These are phyloP conservation scores for Melipona beecheii DNA, from an alignment of 2,888 invertebrate genomes.

Conservation along the genomic window DNA sequence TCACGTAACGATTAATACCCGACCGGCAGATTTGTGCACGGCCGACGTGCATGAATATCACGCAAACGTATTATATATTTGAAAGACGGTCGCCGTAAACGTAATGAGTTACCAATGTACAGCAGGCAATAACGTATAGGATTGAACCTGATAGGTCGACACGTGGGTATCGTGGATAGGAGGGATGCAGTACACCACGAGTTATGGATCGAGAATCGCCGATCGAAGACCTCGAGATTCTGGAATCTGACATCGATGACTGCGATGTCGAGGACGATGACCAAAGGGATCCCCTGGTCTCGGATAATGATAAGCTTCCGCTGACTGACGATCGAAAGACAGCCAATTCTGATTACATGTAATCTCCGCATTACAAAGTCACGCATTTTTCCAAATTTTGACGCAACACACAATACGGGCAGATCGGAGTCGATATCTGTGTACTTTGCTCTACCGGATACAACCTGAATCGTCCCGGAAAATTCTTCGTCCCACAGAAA, in stretches of 20 bases:
- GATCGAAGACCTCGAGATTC: conserved; percentile 7
- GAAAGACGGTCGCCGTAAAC: background rate
- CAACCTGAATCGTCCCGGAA: no score
- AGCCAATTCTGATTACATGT: no score
- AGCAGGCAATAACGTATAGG: background rate
- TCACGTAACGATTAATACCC: background rate
- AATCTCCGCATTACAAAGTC: no score
- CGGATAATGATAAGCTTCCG: background rate
- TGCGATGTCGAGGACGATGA: conserved; percentile 7
- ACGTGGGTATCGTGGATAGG: background rate
- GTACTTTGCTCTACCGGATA: no score
- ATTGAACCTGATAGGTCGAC: conserved; percentile 11
- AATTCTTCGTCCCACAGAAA: no score
- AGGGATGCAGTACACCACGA: background rate
- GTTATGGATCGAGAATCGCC: background rate
- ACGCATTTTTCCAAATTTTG: no score
- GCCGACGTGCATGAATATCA: background rate
- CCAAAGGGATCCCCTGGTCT: background rate
- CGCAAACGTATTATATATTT: background rate
- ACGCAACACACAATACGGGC: no score
- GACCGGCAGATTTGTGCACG: background rate
- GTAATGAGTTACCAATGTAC: background rate
- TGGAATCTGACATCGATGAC: background rate
- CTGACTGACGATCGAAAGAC: background rate
- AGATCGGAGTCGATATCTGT: no score